Evolutionary conservation across 2,797 vertebrate species (phyloP), one percentile per base, ranked within the genome.

Genomic region (Mycteria americana): DNA sequence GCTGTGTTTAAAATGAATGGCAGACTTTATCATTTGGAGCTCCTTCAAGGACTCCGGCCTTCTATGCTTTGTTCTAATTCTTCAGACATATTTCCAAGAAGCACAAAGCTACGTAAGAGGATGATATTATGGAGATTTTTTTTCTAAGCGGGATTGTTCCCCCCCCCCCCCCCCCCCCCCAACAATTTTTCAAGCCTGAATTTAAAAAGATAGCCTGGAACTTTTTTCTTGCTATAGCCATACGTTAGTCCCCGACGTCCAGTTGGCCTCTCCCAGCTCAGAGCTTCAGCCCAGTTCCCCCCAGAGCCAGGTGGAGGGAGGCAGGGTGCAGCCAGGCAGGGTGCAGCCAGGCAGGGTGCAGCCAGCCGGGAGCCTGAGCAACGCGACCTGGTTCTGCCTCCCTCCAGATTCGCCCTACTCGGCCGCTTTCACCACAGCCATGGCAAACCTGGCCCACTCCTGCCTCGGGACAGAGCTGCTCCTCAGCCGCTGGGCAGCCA

Each of bases 1-100:
- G 45, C 76, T 74, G 94, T 96, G 96, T 97, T 97, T 77, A 89
- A 97, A 97, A 97, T 91, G 96, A 98, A 97, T 96, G 96, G 91
- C 97, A 97, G 93, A 95, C 89, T 97, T 97, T 97, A 97, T 97
- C 97, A 93, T 96, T 97, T 96, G 96, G 94, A 98, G 97, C 93
- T 95, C 95, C 97, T 98, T 97, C 97, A 97, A 97, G 95, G 96
- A 97, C 93, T 95, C 41, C 5, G 72, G 90, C 57, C 80, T 96
- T 96, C 96, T 91, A 86, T 95, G 90, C 97, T 98, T 97, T 96
- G 96, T 97, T 96, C 95, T 96, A 56, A 94, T 96, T 96, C 96
- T 96, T 97, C 93, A 96, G 96, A 97, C 95, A 48, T 92, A 93
- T 93, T 97, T 97, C 92, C 97, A 96, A 97, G 97, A 92, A 95